Base-by-base conservation (phyloP, 2,113 vertebrate genomes). In the Podarcis cretensis region DNA sequence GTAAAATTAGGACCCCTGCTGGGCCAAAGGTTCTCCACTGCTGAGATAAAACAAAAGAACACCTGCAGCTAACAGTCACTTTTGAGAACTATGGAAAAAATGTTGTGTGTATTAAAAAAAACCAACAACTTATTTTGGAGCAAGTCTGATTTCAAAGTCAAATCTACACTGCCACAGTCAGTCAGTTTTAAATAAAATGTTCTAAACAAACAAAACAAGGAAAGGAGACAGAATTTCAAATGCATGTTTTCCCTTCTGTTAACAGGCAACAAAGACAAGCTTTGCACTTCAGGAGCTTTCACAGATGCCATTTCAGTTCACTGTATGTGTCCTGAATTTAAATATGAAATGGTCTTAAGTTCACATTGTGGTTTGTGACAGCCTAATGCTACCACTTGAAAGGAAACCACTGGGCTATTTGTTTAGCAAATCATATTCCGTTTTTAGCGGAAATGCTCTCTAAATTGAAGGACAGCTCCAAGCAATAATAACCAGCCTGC, bases 381-480 rank as follows among this genome's bases (percentile, higher is more conserved):
- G 1, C 79, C 25, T 68, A 79, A 68, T 23, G n/a, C 87, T 57
- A 83, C 0, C 68, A 2, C 27, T 76, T 3, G 48, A 57, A 43
- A 48, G 10, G n/a, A 88, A 6, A 73, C 43, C 57, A 54, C 23
- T 86, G 83, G 73, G 76, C 74, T 82, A 86, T 90, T 81, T 65
- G n/a, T 6, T 81, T 63, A 73, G 92, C 75, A 88, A 37, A 90
- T 76, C 4, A 69, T 84, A 4, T 83, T 94, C 85, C 25, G 86
- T 83, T 92, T 92, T 89, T 71, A 57, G 78, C 81, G 75, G 91
- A 84, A 91, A 89, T 86, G n/a, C 87, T 81, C 82, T 76, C 4
- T 69, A 32, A 57, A 71, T 89, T 82, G 87, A 93, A 92, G 90
- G 87, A 32, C 35, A 79, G 65, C 6, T 84, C 69, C 25, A 63